A percentile compares a stretch with the other conserved stretches of the same genome.
These are phyloP conservation scores for Coracias cyanogaster DNA, from an alignment of 2,797 vertebrate species.

Conservation along the genomic window DNA sequence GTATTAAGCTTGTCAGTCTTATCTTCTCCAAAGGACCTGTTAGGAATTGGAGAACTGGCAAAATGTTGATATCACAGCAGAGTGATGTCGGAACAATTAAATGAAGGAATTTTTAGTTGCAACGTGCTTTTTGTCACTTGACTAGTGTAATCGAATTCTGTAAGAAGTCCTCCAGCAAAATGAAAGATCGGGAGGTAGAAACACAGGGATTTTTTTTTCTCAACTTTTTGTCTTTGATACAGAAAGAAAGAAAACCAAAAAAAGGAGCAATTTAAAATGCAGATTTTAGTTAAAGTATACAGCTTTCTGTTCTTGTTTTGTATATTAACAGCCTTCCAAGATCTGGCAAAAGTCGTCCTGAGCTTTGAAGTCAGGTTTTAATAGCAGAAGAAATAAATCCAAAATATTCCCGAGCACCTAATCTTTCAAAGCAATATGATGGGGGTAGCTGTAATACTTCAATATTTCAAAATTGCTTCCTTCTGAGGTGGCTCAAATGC, in stretches of 20 bases:
- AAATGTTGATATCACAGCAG: neutral
- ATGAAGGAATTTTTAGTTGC: neutral
- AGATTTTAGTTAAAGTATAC: neutral
- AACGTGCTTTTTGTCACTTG: neutral
- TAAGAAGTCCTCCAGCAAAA: neutral
- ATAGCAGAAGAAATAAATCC: neutral
- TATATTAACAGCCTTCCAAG: neutral
- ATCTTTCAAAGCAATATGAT: neutral
- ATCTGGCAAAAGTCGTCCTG: neutral
- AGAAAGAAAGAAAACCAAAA: neutral
- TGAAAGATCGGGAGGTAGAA: neutral
- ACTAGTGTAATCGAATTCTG: neutral
- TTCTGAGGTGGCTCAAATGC: neutral
- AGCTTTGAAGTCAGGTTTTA: neutral
- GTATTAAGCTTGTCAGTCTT: neutral
- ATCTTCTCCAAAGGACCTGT: neutral
- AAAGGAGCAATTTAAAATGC: neutral
- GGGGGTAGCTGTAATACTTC: neutral
- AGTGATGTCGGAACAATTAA: neutral
- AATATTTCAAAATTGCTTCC: neutral
- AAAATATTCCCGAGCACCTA: neutral
- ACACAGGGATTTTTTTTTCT: neutral
- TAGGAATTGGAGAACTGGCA: neutral
- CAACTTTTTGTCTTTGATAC: neutral
- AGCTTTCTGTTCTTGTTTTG: neutral